Base-by-base conservation (phyloP, 2,113 vertebrate species). In the Eubucco bourcierii region DNA sequence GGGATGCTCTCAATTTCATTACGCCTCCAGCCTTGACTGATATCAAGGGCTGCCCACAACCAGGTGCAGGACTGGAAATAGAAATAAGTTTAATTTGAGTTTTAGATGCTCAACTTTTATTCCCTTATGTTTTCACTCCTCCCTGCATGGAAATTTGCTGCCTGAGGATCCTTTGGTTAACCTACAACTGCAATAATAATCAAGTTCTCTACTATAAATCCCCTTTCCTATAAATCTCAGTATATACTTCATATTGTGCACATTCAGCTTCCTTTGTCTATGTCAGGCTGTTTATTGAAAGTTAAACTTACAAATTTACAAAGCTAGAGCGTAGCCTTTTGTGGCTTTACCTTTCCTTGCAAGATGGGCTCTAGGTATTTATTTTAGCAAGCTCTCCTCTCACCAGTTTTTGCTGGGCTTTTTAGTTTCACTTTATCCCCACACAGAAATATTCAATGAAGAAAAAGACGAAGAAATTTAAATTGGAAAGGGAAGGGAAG, bases 391-490 rank as follows among this genome's bases (percentile, higher is more conserved):
- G 1, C 70, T 70, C 52, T 63, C 4, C 39, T 71, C 41, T 53
- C 31, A 21, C 2, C 10, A 24, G 0, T 0, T 72, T 79, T 65
- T 66, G 9, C 14, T 34, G 12, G 41, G 4, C 7, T 55, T 44
- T 53, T 76, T 72, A 60, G 0, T 63, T 74, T 74, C 25, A 3
- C 18, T 70, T 88, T 77, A 4, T 39, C 86, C 74, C 18, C 12
- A 61, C 9, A 16, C 77, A 66, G 21, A 70, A 83, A 70, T 34
- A 77, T 7, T 23, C 10, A 1, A 2, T 44, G 56, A 65, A 44
- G 39, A 33, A 15, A 53, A 82, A 90, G 39, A 33, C 15, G 46
- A 82, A 90, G 44, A 46, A 46, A 46, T 46, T 46, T 17, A 16
- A 46, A 15, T 46, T 46, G 44, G 44, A 46, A 46, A 46, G 16